Conservation (phyloP, 2,113 vertebrate genomes). For the Aix galericulata region DNA sequence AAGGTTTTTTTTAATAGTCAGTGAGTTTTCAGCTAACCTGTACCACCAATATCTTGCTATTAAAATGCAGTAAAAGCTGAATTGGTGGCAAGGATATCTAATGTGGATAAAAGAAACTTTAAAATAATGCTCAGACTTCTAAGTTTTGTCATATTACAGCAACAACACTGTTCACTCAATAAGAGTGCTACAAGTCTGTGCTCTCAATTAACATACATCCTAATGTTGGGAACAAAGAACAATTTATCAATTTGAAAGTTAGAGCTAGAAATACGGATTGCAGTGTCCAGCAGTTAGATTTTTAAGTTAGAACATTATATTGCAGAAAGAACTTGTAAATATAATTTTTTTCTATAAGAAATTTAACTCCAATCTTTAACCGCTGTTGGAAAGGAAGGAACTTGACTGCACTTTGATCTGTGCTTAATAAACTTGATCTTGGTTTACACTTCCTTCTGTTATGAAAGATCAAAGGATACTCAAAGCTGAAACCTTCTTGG, state of each 20-base stretch:
- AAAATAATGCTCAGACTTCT: background rate
- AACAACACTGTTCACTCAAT: background rate
- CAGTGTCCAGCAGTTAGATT: background rate
- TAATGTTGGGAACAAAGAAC: background rate
- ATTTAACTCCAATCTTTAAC: constrained; percentile 20
- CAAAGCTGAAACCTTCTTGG: background rate
- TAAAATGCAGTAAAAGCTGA: background rate
- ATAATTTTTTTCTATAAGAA: background rate
- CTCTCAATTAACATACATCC: background rate
- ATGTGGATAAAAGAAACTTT: background rate
- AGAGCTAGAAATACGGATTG: background rate
- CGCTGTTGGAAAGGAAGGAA: constrained; percentile 37
- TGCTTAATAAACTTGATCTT: constrained; percentile 23
- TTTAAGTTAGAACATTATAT: background rate
- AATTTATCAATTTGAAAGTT: background rate
- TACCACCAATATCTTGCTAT: background rate
- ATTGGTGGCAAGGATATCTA: background rate
- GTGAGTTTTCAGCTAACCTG: background rate
- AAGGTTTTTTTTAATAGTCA: background rate
- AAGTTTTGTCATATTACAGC: background rate
- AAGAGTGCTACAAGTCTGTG: rapidly evolving
- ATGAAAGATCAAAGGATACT: constrained; percentile 37
- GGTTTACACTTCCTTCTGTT: constrained; percentile 58
- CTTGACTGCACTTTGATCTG: constrained; percentile 54
- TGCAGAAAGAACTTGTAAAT: background rate